Evolutionary conservation across 2,888 invertebrate genomes (phyloP).

Genomic region (Escarpia spicata): DNA sequence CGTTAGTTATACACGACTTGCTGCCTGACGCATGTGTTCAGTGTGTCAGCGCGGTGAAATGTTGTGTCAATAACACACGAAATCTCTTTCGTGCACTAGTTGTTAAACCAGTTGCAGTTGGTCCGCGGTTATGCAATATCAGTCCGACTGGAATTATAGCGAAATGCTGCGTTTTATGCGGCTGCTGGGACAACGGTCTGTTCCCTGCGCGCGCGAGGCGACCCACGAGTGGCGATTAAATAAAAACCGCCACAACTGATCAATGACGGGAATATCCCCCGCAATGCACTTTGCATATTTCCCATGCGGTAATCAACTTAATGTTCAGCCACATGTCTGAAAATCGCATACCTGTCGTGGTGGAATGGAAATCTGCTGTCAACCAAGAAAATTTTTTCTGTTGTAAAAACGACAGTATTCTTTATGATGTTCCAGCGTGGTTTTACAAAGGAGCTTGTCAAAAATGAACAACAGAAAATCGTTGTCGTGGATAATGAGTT

Average conservation of each 20-base stretch:
- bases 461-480: neutral
- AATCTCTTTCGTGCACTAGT: neutral
- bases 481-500: slow-evolving; percentile 3
- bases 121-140: neutral
- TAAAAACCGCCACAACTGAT: neutral
- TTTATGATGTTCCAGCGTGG: neutral
- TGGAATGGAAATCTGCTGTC: neutral
- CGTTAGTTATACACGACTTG: neutral
- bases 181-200: neutral
- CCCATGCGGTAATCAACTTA: too few relatives aligned
- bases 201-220: neutral
- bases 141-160: neutral
- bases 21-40: neutral
- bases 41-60: neutral
- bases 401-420: neutral
- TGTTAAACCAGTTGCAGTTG: neutral
- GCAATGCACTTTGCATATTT: too few relatives aligned
- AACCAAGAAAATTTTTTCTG: neutral
- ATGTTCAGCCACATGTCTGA: neutral
- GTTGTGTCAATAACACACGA: neutral
- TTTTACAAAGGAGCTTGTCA: neutral
- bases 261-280: neutral
- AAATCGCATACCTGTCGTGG: neutral
- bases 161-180: neutral
- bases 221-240: neutral